Percentiles rank a stretch among this genome's conserved stretches.
Evolutionary conservation across 1,140 invertebrate species (phyloP).

Genomic region (Aphelenchoides besseyi): DNA sequence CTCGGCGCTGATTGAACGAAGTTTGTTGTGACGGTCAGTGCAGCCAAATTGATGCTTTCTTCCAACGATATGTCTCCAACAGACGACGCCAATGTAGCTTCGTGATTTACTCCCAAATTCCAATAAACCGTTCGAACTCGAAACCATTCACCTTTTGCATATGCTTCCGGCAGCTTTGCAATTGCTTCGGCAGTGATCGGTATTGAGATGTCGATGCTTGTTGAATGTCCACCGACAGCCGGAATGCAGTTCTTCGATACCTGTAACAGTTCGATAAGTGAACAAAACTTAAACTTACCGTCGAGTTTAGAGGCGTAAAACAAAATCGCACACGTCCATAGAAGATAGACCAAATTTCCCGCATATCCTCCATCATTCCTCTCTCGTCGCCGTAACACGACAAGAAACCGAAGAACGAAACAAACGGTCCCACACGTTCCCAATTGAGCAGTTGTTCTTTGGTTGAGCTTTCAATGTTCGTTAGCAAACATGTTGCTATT

Average conservation of each 20-base stretch:
- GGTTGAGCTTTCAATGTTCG: constrained; percentile 24
- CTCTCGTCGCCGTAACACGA: constrained; percentile 47
- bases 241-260: constrained; percentile 50
- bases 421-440: constrained; percentile 28
- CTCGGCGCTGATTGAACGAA: constrained; percentile 23
- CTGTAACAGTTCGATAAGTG: constrained; percentile 28
- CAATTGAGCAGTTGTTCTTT: constrained; percentile 8
- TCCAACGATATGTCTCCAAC: constrained; percentile 50
- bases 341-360: constrained; percentile 47
- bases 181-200: constrained; percentile 47
- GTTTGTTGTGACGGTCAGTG: constrained; percentile 22
- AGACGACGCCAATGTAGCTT: constrained; percentile 44
- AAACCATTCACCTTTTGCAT: constrained; percentile 42
- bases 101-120: constrained; percentile 57
- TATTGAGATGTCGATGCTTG: constrained; percentile 45
- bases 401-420: constrained; percentile 45
- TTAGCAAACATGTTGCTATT: constrained; percentile 36
- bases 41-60: constrained; percentile 48
- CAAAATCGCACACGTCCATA: constrained; percentile 36
- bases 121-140: constrained; percentile 45
- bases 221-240: constrained; percentile 32
- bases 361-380: constrained; percentile 50
- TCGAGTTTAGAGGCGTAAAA: constrained; percentile 39
- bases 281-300: constrained; percentile 32
- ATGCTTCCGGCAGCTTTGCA: constrained; percentile 32